These are phyloP conservation scores for Diadromus collaris DNA, from an alignment of 2,888 invertebrate species.

Conservation along the genomic window DNA sequence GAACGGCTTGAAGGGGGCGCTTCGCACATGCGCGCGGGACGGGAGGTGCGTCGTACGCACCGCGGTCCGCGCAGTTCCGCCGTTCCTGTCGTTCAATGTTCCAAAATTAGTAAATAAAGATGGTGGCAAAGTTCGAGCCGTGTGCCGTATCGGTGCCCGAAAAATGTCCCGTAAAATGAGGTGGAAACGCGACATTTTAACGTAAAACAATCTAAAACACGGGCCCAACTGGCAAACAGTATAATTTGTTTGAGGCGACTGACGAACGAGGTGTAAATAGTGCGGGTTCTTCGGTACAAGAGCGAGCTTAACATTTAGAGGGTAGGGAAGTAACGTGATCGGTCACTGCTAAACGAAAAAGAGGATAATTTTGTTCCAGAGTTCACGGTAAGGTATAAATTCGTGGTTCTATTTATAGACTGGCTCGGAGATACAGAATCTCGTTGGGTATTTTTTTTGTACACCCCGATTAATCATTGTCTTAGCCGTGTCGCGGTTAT, in stretches of 20 bases:
- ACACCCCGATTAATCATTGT: background rate
- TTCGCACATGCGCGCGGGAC: background rate
- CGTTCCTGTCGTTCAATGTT: conserved; percentile 56
- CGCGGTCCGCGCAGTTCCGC: conserved; percentile 20
- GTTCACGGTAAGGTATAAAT: conserved; percentile 76
- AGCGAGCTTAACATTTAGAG: conserved; percentile 35
- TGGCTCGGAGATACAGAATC: conserved; percentile 62
- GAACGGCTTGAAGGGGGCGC: background rate
- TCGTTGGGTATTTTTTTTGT: conserved; percentile 64
- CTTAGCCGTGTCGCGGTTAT: background rate
- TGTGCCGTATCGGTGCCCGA: conserved; percentile 72
- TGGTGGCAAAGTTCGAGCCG: conserved; percentile 75
- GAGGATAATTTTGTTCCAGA: conserved; percentile 74
- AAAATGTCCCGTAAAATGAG: conserved; percentile 75
- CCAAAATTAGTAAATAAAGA: conserved; percentile 80
- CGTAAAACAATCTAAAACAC: conserved; percentile 43
- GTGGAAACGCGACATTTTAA: conserved; percentile 69
- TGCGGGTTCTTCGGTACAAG: background rate
- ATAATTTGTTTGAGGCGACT: conserved; percentile 55
- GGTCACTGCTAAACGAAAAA: conserved; percentile 55
- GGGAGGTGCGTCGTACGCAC: background rate
- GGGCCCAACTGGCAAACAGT: conserved; percentile 38
- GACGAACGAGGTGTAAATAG: conserved; percentile 40
- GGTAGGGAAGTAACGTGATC: conserved; percentile 40
- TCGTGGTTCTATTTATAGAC: conserved; percentile 74